A percentile compares a stretch with the other conserved stretches of the same genome.
phyloP scores from a whole-genome alignment of 2,797 vertebrate genomes.

The Dallia pectoralis region DNA sequence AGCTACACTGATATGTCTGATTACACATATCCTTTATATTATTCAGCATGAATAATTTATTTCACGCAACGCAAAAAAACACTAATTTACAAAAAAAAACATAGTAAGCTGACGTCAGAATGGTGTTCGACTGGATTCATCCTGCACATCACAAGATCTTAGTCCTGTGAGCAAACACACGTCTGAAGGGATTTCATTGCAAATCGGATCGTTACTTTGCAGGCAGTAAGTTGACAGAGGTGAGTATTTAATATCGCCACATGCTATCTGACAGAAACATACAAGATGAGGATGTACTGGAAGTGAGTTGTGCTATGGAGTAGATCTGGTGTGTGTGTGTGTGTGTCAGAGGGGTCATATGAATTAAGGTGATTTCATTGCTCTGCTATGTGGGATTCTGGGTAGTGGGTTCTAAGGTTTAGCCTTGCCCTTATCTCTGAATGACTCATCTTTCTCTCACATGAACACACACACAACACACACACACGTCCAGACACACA shows the following conservation, averaged over 20 bases:
- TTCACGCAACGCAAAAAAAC: no score
- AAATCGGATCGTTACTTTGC: background rate
- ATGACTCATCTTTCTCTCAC: conserved; percentile 54
- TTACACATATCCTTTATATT: no score
- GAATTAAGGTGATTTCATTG: conserved; percentile 55
- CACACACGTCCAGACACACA: conserved; percentile 2
- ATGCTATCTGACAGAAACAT: conserved; percentile 10
- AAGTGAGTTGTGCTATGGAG: background rate
- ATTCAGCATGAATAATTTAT: no score
- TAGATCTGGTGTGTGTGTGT: conserved; percentile 8
- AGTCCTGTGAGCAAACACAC: background rate
- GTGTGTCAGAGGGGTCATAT: conserved; percentile 46
- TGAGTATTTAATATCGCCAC: background rate
- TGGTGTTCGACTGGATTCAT: background rate
- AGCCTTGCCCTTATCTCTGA: conserved; percentile 41
- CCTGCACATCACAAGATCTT: background rate
- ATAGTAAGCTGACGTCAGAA: background rate
- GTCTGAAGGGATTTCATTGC: background rate
- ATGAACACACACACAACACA: conserved; percentile 3
- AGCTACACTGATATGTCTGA: no score
- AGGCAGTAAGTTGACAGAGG: background rate
- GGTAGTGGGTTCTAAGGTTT: conserved; percentile 57
- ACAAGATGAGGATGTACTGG: conserved; percentile 12
- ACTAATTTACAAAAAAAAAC: no score
- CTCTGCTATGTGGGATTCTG: conserved; percentile 56